A percentile compares a stretch with the other conserved stretches of the same genome.
phyloP scores from a whole-genome alignment of 64 coral and sea anemone species.

The Platygyra sinensis region DNA sequence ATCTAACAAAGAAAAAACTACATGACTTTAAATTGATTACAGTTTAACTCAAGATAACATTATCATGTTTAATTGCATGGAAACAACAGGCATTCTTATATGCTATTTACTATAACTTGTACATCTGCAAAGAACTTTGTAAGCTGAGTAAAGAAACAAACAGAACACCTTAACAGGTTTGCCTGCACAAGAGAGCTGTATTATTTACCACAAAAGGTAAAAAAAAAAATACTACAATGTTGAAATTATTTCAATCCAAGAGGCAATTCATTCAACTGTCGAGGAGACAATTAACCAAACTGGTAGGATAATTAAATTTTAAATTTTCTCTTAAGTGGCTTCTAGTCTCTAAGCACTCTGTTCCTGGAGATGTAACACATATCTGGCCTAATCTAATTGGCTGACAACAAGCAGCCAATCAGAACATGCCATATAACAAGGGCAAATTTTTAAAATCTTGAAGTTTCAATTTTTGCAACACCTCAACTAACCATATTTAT shows the following conservation, averaged over 20 bases:
- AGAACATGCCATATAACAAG: conserved; percentile 55
- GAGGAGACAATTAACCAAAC: background rate
- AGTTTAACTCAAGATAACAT: background rate
- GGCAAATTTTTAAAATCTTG: conserved; percentile 39
- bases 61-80: background rate
- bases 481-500: background rate
- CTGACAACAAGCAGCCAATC: conserved; percentile 43
- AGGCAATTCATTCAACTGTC: background rate
- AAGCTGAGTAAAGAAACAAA: background rate
- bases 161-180: background rate
- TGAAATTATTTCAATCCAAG: background rate
- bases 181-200: background rate
- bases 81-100: background rate
- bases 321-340: background rate
- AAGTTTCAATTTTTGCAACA: background rate
- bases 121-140: conserved; percentile 1
- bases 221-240: background rate
- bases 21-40: background rate
- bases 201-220: background rate
- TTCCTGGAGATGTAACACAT: background rate
- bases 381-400: conserved; percentile 36
- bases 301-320: background rate
- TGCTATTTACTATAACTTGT: background rate
- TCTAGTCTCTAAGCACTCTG: background rate
- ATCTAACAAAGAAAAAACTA: background rate